Conservation (phyloP, 2,113 vertebrate genomes). For the Tyrannus savana region DNA sequence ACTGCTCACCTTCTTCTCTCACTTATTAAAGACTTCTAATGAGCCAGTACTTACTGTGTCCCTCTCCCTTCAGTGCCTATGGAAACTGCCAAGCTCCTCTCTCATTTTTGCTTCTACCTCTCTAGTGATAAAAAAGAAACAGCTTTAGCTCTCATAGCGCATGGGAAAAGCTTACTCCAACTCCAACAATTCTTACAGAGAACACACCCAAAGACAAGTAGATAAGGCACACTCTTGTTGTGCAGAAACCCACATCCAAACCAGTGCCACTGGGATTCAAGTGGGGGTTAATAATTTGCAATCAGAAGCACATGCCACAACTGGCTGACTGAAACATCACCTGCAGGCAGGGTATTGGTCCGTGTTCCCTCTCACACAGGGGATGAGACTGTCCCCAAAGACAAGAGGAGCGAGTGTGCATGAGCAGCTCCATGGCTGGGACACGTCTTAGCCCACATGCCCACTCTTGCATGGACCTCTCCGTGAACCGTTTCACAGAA, state of each 20-base stretch:
- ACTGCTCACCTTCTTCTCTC: background rate
- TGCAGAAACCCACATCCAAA: background rate
- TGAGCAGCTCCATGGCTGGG: rapidly evolving
- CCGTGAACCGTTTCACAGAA: background rate
- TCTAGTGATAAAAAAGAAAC: background rate
- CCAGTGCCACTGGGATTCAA: background rate
- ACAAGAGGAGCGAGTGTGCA: rapidly evolving
- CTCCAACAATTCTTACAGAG: background rate
- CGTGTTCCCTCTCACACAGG: background rate
- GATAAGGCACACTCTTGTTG: background rate
- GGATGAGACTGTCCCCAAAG: background rate
- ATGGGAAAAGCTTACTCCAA: background rate
- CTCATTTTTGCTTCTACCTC: background rate
- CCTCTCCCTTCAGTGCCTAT: background rate
- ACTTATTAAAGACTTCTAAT: background rate
- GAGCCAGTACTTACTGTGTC: background rate
- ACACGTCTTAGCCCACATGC: rapidly evolving
- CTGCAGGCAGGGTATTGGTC: background rate
- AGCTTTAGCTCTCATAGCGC: background rate
- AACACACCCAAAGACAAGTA: background rate
- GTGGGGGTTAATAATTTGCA: background rate
- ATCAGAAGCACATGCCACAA: background rate
- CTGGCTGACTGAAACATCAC: background rate
- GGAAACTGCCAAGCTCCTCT: background rate
- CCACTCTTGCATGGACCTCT: background rate